A percentile compares a stretch with the other conserved stretches of the same genome.
phyloP scores from a whole-genome alignment of 1,140 invertebrate genomes.

The Ceratina australensis region DNA sequence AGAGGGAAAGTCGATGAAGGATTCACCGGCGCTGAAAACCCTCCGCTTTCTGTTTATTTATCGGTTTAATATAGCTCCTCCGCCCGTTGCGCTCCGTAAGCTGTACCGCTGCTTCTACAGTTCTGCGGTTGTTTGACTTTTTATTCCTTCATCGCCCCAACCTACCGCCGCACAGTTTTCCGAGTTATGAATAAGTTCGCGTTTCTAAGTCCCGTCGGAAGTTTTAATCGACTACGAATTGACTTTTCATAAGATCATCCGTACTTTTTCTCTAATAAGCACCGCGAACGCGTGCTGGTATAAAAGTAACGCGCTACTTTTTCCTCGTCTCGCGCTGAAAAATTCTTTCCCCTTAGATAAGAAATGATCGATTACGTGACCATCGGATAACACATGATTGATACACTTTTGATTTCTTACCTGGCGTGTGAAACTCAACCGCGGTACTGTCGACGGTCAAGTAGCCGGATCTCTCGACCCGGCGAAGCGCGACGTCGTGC shows the following conservation, averaged over 20 bases:
- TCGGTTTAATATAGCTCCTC: conserved; percentile 55
- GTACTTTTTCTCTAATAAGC: background rate
- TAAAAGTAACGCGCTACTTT: no score
- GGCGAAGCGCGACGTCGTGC: conserved; percentile 92
- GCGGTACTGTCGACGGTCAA: conserved; percentile 94
- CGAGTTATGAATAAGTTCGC: conserved; percentile 27
- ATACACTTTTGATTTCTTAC: conserved; percentile 79
- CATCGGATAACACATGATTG: no score
- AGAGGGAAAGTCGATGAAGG: conserved; percentile 4
- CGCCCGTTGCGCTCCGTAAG: background rate
- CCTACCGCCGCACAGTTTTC: background rate
- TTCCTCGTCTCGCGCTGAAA: no score
- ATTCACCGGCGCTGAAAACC: background rate
- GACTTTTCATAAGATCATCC: background rate
- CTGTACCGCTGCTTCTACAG: background rate
- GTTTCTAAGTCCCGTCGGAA: background rate
- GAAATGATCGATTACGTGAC: no score
- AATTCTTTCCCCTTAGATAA: no score
- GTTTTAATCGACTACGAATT: conserved; percentile 8
- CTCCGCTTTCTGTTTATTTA: conserved; percentile 53
- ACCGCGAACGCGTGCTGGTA: no score
- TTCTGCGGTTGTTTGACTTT: background rate
- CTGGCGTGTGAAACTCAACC: conserved; percentile 94
- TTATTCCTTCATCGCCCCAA: background rate
- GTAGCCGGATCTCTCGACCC: conserved; percentile 89